Base-by-base conservation (phyloP, 2,797 vertebrate species). In the Chiloscyllium punctatum region DNA sequence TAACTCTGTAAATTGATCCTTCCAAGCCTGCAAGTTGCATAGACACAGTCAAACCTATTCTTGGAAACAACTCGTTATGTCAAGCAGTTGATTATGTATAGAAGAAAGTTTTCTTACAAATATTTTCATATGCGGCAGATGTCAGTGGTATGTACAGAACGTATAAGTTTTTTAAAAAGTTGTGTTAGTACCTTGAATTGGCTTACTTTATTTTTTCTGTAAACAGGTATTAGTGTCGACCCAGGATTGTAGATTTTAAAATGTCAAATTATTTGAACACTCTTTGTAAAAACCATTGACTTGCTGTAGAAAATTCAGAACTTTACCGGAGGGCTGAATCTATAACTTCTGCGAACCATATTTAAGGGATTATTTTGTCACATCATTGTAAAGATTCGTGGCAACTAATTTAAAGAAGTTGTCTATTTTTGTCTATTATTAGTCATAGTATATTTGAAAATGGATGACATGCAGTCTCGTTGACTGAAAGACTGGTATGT, bases 71-170 rank as follows among this genome's bases (percentile, higher is more conserved):
- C 88, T 91, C n/a, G 57, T 57, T 91, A 91, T 66, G 33, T 30
- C 27, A 91, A 91, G 82, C 42, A 48, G 27, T 62, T 66, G 27
- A n/a, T 66, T n/a, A 91, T 91, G 88, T 16, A 33, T 57, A 91
- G 57, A 91, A 91, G 88, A 91, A 66, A 15, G 30, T 66, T 91
- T 91, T 66, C 88, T 91, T 91, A 33, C 33, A 91, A 91, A 91
- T 16, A 16, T 57, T 30, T 57, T 88, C 48, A 57, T 0, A 11
- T 30, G 62, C 11, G 33, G 53, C 88, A 91, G 53, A 62, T 16
- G 30, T 91, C 5, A 91, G 57, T 66, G 88, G 88, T 91, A 91
- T 18, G 88, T 91, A 91, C 30, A 21, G 15, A 13, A 66, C 33
- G 30, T 66, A 66, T n/a, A 66, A 91, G 18, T 91, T 91, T 77